Conservation (phyloP, 2,113 vertebrate species). For the Crotalus helleri region DNA sequence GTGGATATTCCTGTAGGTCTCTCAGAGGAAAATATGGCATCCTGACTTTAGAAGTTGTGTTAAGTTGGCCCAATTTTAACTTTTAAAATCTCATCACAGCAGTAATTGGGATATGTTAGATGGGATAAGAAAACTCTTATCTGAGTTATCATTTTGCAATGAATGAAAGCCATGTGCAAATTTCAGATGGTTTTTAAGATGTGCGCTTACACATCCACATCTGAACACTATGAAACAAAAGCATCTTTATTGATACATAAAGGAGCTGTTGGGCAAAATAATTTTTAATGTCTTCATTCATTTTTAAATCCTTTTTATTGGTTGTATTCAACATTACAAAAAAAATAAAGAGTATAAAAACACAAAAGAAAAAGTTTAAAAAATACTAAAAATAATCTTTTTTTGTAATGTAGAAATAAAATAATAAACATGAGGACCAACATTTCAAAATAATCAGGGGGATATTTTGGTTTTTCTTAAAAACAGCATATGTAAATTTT, state of each 20-base stretch:
- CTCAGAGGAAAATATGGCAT: slow-evolving; percentile 10
- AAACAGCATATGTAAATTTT: slow-evolving; percentile 82
- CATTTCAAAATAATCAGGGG: slow-evolving; percentile 63
- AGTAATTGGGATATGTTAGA: not conserved
- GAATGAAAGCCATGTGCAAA: not conserved
- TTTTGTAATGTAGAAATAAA: slow-evolving; percentile 62
- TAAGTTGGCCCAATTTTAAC: not conserved
- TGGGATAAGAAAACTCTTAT: not conserved
- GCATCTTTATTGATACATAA: slow-evolving; percentile 3
- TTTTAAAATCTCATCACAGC: not conserved
- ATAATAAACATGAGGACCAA: slow-evolving; percentile 58
- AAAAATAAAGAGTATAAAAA: not conserved
- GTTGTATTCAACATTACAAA: not conserved
- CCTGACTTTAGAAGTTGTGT: not conserved
- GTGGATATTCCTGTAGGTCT: not conserved
- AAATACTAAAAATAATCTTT: slow-evolving; percentile 27
- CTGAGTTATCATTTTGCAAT: not conserved
- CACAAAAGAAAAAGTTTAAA: not conserved
- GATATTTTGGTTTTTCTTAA: slow-evolving; percentile 74
- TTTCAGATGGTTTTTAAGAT: slow-evolving; percentile 33
- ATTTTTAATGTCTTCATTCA: not conserved
- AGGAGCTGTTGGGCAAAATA: slow-evolving; percentile 13
- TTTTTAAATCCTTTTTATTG: not conserved
- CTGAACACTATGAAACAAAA: not conserved
- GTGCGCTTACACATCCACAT: not conserved